Conservation (phyloP, 2,797 vertebrate genomes). For the Phalloptychus januarius region DNA sequence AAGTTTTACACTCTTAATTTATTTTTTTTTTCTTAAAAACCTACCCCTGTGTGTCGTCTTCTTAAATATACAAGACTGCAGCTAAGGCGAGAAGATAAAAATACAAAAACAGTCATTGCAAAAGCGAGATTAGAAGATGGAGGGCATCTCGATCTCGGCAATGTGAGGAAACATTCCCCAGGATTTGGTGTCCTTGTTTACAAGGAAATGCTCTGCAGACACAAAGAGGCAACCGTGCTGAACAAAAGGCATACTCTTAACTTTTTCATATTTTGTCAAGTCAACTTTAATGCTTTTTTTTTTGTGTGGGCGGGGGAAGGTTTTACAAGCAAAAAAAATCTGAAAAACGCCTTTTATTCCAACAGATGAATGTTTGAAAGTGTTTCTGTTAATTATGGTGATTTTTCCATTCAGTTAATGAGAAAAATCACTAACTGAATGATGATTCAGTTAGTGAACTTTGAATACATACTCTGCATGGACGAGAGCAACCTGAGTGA, state of each 20-base stretch:
- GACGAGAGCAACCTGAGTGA: constrained; percentile 97
- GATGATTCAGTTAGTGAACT: no score
- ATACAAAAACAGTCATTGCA: constrained; percentile 27
- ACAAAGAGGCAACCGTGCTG: neutral
- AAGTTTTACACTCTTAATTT: constrained; percentile 12
- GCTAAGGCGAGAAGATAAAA: constrained; percentile 1
- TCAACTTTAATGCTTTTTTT: neutral
- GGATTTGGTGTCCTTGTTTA: neutral
- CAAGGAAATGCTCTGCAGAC: neutral
- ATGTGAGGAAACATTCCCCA: constrained; percentile 7
- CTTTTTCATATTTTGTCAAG: neutral
- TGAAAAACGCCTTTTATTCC: neutral
- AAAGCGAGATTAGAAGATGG: constrained; percentile 18
- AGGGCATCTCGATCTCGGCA: constrained; percentile 6
- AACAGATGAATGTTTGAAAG: no score
- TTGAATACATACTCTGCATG: constrained; percentile 96
- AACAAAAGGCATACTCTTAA: constrained; percentile 12
- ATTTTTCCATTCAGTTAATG: no score
- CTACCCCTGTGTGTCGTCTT: neutral
- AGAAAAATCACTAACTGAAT: no score
- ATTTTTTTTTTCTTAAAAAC: neutral
- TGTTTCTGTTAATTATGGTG: no score
- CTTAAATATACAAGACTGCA: neutral
- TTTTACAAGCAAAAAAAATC: neutral
- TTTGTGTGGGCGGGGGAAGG: neutral